A percentile compares a stretch with the other conserved stretches of the same genome.
phyloP scores from a whole-genome alignment of 2,888 invertebrate species.

The Baronia brevicornis region DNA sequence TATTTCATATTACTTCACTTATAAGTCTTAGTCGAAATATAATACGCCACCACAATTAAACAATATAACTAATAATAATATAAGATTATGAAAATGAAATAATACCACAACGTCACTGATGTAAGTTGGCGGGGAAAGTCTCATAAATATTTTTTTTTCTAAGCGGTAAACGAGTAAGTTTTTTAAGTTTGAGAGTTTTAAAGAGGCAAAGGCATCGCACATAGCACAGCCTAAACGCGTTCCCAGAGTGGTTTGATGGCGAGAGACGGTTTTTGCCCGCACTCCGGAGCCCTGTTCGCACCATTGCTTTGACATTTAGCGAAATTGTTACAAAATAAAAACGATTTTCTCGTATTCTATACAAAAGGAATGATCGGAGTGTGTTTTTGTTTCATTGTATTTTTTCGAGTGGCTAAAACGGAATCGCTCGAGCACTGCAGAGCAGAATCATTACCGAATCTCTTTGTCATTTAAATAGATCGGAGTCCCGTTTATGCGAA shows the following conservation, averaged over 20 bases:
- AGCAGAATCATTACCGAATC: conserved; percentile 24
- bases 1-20: too few relatives aligned
- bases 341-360: conserved; percentile 38
- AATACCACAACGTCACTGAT: too few relatives aligned
- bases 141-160: too few relatives aligned
- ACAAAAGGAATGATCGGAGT: conserved; percentile 35
- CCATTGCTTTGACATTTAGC: conserved; percentile 52
- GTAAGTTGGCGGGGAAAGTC: too few relatives aligned
- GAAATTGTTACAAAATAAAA: conserved; percentile 51
- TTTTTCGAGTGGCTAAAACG: conserved; percentile 23
- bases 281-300: conserved; percentile 55
- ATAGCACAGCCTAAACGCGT: conserved; percentile 20
- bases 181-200: too few relatives aligned
- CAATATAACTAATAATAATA: too few relatives aligned
- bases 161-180: too few relatives aligned
- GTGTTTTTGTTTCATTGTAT: conserved; percentile 33
- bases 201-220: conserved; percentile 23
- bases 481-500: conserved; percentile 24
- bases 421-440: conserved; percentile 13
- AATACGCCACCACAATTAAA: too few relatives aligned
- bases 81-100: too few relatives aligned
- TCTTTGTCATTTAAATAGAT: conserved; percentile 32
- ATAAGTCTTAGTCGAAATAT: too few relatives aligned
- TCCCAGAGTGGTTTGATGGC: conserved; percentile 17
- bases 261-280: conserved; percentile 55